Percentiles rank a stretch among this genome's conserved stretches.
phyloP scores from a whole-genome alignment of 2,797 vertebrate genomes.

The Limnodromus scolopaceus region DNA sequence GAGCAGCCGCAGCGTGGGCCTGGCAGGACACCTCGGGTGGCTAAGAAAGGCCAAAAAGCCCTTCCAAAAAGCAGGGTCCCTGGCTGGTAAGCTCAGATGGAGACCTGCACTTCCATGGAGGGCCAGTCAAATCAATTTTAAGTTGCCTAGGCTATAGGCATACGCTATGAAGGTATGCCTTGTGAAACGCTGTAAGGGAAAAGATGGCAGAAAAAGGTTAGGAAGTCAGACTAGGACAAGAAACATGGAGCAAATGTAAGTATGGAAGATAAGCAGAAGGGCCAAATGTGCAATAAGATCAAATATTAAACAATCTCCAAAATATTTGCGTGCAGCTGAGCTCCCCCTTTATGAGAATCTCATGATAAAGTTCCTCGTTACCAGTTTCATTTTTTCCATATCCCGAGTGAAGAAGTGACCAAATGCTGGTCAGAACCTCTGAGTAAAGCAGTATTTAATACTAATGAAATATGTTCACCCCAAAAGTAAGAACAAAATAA shows the following conservation, averaged over 20 bases:
- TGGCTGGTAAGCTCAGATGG: not conserved
- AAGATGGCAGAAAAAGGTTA: not conserved
- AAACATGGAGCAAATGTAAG: not conserved
- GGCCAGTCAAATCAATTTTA: not conserved
- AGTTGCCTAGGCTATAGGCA: not conserved
- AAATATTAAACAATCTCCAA: not conserved
- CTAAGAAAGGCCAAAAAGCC: not conserved
- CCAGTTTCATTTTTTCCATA: not conserved
- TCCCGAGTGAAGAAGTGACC: not conserved
- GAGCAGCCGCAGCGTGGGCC: not conserved
- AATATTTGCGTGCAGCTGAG: not conserved
- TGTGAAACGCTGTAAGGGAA: not conserved
- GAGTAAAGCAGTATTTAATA: not conserved
- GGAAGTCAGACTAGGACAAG: not conserved
- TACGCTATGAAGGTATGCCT: rapidly evolving
- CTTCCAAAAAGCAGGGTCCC: not conserved
- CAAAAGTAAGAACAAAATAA: not conserved
- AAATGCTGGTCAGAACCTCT: not conserved
- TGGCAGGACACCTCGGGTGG: not conserved
- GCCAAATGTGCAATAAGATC: not conserved
- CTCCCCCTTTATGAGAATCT: not conserved
- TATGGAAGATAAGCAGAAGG: not conserved
- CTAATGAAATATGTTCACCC: not conserved
- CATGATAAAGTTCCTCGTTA: rapidly evolving
- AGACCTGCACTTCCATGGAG: not conserved